A percentile compares a stretch with the other conserved stretches of the same genome.
These are phyloP conservation scores for Lichenostomus cassidix DNA, from an alignment of 2,113 vertebrate species.

Conservation along the genomic window DNA sequence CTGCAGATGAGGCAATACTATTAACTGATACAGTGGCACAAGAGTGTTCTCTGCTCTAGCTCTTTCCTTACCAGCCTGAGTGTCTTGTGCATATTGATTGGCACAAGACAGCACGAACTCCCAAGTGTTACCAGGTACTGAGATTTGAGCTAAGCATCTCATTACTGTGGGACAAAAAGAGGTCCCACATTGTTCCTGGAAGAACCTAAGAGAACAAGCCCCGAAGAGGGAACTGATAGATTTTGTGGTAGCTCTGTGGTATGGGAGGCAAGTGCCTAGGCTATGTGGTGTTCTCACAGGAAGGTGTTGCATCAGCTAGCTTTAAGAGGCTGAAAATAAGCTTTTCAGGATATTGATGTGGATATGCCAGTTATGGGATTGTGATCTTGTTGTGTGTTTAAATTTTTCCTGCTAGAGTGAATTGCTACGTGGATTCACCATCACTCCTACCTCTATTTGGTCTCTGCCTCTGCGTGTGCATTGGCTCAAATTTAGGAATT, in stretches of 20 bases:
- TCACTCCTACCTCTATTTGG: slow-evolving; percentile 24
- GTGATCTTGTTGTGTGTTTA: background rate
- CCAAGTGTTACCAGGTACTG: background rate
- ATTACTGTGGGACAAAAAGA: background rate
- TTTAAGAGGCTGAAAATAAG: slow-evolving; percentile 23
- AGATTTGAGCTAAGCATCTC: background rate
- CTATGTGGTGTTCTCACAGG: background rate
- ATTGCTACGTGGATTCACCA: background rate
- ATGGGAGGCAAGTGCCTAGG: background rate
- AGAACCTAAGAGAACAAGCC: background rate
- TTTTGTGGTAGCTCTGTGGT: background rate
- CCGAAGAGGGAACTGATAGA: background rate
- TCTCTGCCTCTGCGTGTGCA: background rate
- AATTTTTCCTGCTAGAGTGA: background rate
- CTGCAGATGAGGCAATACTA: background rate
- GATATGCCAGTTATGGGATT: background rate
- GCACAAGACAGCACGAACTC: background rate
- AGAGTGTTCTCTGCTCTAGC: background rate
- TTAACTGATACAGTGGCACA: background rate
- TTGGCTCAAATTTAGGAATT: slow-evolving; percentile 34
- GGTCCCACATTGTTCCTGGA: background rate
- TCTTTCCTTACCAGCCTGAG: fast-evolving
- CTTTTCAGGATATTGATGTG: background rate
- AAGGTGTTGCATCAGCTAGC: background rate
- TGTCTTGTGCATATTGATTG: background rate